Base-by-base conservation (phyloP, 2,113 vertebrate genomes). In the Brachyhypopomus gauderio region DNA sequence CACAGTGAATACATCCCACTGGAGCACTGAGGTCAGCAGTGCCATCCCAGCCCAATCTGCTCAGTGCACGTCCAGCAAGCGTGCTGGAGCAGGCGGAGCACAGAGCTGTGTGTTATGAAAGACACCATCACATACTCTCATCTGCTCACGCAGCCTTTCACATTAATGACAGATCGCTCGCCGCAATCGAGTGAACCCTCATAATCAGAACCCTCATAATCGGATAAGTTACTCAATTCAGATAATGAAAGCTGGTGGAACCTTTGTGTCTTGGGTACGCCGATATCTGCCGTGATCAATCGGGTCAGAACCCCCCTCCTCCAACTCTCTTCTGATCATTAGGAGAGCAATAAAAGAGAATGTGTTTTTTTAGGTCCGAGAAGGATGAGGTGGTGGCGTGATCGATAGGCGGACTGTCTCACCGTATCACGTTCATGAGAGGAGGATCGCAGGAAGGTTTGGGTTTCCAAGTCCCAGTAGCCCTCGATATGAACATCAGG, bases 221-320 rank as follows among this genome's bases (percentile, higher is more conserved):
- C 89, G 78, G 85, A 90, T 88, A 87, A 92, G 92, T 91, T 93
- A 92, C 84, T 88, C 91, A 89, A 92, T 90, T 90, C 87, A 91
- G 93, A 94, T 94, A 96, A 95, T 93, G 92, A 90, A 93, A 93
- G 93, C 93, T 91, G 88, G 81, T 81, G 86, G 92, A 94, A 92
- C 93, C 93, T 95, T 94, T 91, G 82, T 91, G 82, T 87, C 93
- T 94, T 87, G 83, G 84, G 88, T 87, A 93, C 88, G 88, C 83
- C 71, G 87, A 89, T 95, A 94, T 95, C 92, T 90, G 90, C 91
- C 90, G 88, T 90, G 85, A 95, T 96, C 92, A 92, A 94, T 93
- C 88, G 86, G 88, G 88, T 94, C 90, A 92, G 88, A 92, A 87
- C 93, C 92, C 93, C 90, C 12, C 45, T 12, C 45, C 12, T 12